Percentiles rank a stretch among this genome's conserved stretches.
These are phyloP conservation scores for Aphis craccivora DNA, from an alignment of 1,140 invertebrate genomes.

Conservation along the genomic window DNA sequence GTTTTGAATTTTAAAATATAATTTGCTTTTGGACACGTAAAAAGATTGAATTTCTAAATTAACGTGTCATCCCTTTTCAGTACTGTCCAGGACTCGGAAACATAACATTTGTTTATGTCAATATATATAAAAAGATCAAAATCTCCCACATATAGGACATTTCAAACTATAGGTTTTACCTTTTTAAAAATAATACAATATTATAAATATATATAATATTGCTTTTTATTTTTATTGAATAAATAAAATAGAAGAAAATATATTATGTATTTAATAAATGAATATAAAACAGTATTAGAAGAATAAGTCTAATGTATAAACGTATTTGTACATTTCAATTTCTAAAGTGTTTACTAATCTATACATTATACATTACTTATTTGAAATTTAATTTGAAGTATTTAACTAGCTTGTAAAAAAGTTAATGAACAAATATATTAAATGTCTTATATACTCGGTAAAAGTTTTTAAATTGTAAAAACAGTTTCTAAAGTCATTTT, in stretches of 20 bases:
- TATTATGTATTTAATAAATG: background rate
- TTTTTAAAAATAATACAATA: background rate
- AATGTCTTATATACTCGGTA: no score
- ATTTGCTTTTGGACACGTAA: background rate
- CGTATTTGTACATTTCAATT: background rate
- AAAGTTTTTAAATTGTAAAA: no score
- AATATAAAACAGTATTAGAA: background rate
- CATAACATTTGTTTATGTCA: background rate
- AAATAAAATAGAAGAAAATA: background rate
- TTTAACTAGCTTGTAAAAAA: no score
- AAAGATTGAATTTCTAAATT: background rate
- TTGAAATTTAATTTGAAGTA: background rate
- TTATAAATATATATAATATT: background rate
- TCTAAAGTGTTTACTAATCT: background rate
- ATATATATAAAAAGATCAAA: background rate
- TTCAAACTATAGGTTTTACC: background rate
- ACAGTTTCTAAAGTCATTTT: no score
- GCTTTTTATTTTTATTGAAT: background rate
- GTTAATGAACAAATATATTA: no score
- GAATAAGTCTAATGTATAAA: background rate
- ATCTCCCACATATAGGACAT: background rate
- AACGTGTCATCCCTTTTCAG: constrained; percentile 28
- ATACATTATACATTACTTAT: no score
- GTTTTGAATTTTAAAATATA: constrained; percentile 24
- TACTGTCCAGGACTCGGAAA: background rate